A percentile compares a stretch with the other conserved stretches of the same genome.
phyloP scores from a whole-genome alignment of 2,797 vertebrate genomes.

The Ataeniobius toweri region DNA sequence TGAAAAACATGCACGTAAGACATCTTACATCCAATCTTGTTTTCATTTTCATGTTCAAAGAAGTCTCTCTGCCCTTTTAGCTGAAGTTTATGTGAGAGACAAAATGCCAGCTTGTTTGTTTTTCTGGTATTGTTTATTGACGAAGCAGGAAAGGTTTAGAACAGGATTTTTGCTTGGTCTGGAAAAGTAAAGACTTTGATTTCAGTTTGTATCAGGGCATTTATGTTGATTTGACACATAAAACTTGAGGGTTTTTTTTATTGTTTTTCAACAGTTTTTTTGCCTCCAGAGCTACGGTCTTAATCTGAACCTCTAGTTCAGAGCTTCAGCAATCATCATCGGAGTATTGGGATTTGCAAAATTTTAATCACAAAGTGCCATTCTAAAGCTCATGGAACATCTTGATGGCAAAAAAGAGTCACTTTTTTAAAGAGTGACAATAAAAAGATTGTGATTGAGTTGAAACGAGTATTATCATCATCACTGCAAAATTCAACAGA shows the following conservation, averaged over 20 bases:
- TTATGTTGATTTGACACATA: background rate
- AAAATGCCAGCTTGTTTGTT: slow-evolving; percentile 37
- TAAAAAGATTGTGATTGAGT: background rate
- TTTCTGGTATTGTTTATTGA: slow-evolving; percentile 14
- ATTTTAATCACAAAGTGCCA: background rate
- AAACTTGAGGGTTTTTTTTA: background rate
- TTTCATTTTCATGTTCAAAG: slow-evolving; percentile 51
- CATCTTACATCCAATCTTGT: slow-evolving; percentile 13
- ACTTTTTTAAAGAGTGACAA: too few species aligned
- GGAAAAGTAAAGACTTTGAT: background rate
- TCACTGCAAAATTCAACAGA: background rate
- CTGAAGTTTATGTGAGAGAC: slow-evolving; percentile 31
- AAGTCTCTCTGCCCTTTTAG: slow-evolving; percentile 35
- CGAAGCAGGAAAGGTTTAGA: slow-evolving; percentile 19
- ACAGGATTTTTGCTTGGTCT: background rate
- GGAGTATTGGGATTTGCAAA: background rate
- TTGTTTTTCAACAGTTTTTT: background rate
- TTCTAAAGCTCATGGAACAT: background rate
- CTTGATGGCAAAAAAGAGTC: background rate
- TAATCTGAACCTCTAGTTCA: background rate
- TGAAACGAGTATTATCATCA: background rate
- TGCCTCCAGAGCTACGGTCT: background rate
- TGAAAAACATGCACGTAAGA: background rate
- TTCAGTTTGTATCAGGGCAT: background rate
- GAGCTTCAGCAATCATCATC: background rate